phyloP scores from a whole-genome alignment of 2,113 vertebrate genomes.

The Leptobrachium ailaonicum region DNA sequence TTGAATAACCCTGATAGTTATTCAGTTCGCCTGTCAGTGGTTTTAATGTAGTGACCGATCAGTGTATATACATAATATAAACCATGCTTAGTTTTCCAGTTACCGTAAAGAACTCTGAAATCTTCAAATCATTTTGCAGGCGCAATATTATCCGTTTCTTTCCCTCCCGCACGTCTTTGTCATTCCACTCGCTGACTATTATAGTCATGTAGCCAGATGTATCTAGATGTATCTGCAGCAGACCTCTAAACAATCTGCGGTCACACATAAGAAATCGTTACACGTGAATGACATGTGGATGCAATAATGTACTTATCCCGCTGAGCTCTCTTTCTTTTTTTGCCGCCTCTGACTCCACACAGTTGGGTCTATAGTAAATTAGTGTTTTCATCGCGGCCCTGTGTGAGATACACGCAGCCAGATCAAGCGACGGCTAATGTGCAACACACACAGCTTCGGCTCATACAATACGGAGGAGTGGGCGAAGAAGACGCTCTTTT shows the following conservation, averaged over 20 bases:
- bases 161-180: too few species aligned
- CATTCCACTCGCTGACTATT: not conserved
- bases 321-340: slow-evolving; percentile 35
- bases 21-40: too few species aligned
- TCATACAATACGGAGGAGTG: slow-evolving; percentile 21
- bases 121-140: too few species aligned
- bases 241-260: not conserved
- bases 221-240: not conserved
- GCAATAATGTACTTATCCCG: slow-evolving; percentile 24
- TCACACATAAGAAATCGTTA: slow-evolving; percentile 17
- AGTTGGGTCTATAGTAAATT: slow-evolving; percentile 46
- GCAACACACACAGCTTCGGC: not conserved
- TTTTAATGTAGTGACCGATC: too few species aligned
- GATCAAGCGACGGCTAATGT: slow-evolving; percentile 2
- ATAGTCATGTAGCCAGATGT: not conserved
- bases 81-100: too few species aligned
- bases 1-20: too few species aligned
- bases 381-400: slow-evolving; percentile 44
- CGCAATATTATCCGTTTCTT: too few species aligned
- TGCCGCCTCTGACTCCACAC: slow-evolving; percentile 20
- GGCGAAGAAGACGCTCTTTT: not conserved
- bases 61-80: too few species aligned
- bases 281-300: slow-evolving; percentile 10
- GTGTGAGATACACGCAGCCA: slow-evolving; percentile 33
- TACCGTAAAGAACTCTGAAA: too few species aligned